Base-by-base conservation (phyloP, 2,888 invertebrate species). In the Endotricha flammealis region DNA sequence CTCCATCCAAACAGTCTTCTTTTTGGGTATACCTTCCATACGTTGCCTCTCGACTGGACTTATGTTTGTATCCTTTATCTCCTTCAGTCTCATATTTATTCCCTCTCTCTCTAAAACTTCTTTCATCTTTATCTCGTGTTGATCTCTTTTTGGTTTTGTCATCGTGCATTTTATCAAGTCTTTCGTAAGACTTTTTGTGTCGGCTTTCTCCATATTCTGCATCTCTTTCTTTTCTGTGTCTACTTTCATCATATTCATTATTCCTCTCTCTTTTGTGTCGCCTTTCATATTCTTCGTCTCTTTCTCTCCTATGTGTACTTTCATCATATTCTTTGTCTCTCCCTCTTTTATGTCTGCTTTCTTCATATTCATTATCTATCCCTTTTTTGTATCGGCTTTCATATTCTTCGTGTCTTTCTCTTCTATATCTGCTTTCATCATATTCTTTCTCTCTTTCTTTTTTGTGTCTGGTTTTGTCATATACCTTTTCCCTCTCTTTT, bases 271-370 rank as follows among this genome's bases (percentile, higher is more conserved):
- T 10, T 32, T 10, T n/a, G 12, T 2, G 4, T 11, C n/a, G 11
- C 20, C 17, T 35, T 4, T 20, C 29, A 27, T 29, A 25, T 5
- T 38, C 46, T 8, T 42, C 36, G 29, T 47, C 39, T 39, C 32
- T 34, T 3, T 37, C 12, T 8, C 29, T 39, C 23, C 17, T 27
- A 9, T 36, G 33, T 12, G 35, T 33, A 27, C 17, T 12, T 6
- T 34, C 33, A 14, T 22, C 22, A 7, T 28, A 11, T 25, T 31
- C 30, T 6, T 31, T 20, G 6, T 13, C 28, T 9, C 24, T 30
- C 9, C 28, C 27, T 9, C 13, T 34, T 8, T 25, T 14, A 4
- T 30, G 23, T 22, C 29, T 36, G 12, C 33, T 38, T 24, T 25
- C 28, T 22, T 14, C 28, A 11, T 28, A 14, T 12, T 31, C 22